phyloP scores from a whole-genome alignment of 2,113 vertebrate genomes.

The Telmatochromis sp. region DNA sequence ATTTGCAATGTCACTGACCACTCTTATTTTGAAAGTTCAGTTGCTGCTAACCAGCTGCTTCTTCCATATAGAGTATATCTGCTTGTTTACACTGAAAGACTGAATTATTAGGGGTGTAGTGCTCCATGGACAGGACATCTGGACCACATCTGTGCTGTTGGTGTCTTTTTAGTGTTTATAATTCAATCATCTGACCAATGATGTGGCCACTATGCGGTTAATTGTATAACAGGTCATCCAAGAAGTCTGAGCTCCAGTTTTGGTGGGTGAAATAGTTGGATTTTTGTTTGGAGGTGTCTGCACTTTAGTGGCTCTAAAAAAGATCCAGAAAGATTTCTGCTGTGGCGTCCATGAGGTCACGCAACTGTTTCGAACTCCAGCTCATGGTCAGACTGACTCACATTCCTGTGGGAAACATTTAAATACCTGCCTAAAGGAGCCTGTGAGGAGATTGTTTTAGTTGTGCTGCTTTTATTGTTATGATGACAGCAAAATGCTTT shows the following conservation, averaged over 20 bases:
- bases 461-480: not conserved
- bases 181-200: not conserved
- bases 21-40: not conserved
- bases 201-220: not conserved
- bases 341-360: not conserved
- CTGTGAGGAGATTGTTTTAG: not conserved
- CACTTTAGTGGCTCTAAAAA: not conserved
- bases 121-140: not conserved
- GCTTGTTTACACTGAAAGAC: not conserved
- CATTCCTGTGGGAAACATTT: not conserved
- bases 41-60: not conserved
- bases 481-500: not conserved
- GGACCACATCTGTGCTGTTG: not conserved
- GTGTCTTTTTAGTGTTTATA: not conserved
- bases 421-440: not conserved
- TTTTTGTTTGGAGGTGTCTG: not conserved
- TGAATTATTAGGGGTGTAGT: not conserved
- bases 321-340: not conserved
- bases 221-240: not conserved
- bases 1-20: not conserved
- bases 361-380: not conserved
- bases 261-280: not conserved
- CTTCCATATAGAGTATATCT: not conserved
- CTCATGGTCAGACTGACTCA: not conserved
- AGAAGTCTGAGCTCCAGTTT: not conserved